Percentiles rank a stretch among this genome's conserved stretches.
These are phyloP conservation scores for Drosophila robusta DNA, from an alignment of 2,888 invertebrate genomes.

Conservation along the genomic window DNA sequence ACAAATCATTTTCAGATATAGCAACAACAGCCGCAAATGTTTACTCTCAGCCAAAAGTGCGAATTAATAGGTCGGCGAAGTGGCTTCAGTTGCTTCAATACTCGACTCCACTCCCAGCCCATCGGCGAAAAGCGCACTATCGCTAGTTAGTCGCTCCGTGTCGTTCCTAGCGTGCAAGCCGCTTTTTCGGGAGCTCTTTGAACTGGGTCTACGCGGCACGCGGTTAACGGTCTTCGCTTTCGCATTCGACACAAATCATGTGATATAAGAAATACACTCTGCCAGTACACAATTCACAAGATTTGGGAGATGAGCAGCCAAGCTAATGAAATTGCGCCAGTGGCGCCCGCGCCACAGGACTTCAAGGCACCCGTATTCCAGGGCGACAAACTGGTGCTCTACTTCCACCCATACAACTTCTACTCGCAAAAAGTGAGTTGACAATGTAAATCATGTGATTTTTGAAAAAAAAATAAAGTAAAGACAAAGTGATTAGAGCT, in stretches of 20 bases:
- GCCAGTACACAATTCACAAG: constrained; percentile 9
- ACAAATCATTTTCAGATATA: constrained; percentile 31
- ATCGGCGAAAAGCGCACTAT: constrained; percentile 6
- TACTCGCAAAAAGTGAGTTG: constrained; percentile 90
- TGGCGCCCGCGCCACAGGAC: constrained; percentile 46
- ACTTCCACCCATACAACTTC: constrained; percentile 90
- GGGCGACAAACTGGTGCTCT: constrained; percentile 86
- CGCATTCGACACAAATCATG: constrained; percentile 48
- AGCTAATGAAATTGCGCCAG: constrained; percentile 33
- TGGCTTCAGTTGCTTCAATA: constrained; percentile 19
- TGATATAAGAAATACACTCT: constrained; percentile 50
- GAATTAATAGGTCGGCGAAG: constrained; percentile 53
- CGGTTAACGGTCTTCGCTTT: constrained; percentile 35
- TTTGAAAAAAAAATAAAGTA: constrained; percentile 1
- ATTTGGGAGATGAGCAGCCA: constrained; percentile 50
- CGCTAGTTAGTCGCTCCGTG: constrained; percentile 40
- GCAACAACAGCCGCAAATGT: constrained; percentile 18
- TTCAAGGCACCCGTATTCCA: constrained; percentile 81
- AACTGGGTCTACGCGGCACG: constrained; percentile 17
- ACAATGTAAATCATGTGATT: constrained; percentile 44
- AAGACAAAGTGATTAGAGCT: background rate
- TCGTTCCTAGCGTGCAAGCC: constrained; percentile 38
- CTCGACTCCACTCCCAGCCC: constrained; percentile 24
- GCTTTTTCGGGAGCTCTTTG: constrained; percentile 14
- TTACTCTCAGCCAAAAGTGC: constrained; percentile 53